These are phyloP conservation scores for Luperina testacea DNA, from an alignment of 2,888 invertebrate species.

Conservation along the genomic window DNA sequence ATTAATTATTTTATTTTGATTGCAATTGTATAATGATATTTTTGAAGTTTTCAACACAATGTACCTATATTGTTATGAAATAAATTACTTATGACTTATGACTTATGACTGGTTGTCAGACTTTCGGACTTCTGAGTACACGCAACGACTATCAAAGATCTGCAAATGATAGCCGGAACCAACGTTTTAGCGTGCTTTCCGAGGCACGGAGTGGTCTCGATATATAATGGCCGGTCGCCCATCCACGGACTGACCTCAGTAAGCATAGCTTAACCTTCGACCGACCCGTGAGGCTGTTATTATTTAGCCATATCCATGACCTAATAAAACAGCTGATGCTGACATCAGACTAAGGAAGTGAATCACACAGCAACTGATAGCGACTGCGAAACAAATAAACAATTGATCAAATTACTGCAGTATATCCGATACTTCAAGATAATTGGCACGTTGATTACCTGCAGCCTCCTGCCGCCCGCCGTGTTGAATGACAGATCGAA, in stretches of 20 bases:
- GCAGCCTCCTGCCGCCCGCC: slow-evolving; percentile 9
- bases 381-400: slow-evolving; percentile 37
- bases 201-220: no score
- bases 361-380: slow-evolving; percentile 14
- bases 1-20: no score
- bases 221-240: no score
- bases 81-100: no score
- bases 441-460: slow-evolving; percentile 50
- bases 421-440: slow-evolving; percentile 43
- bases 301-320: slow-evolving; percentile 18
- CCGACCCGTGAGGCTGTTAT: background rate
- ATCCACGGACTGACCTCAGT: background rate
- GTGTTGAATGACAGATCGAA: slow-evolving; percentile 29
- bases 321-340: slow-evolving; percentile 20
- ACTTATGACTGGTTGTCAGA: background rate
- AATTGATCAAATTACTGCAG: slow-evolving; percentile 46
- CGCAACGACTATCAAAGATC: background rate
- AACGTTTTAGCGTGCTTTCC: background rate
- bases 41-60: no score
- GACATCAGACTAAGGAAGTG: slow-evolving; percentile 40
- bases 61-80: no score
- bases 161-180: no score
- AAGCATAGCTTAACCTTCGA: background rate
- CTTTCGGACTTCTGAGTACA: background rate
- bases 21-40: no score